Percentiles rank a stretch among this genome's conserved stretches.
phyloP scores from a whole-genome alignment of 1,140 invertebrate species.

The Sinonovacula constricta region DNA sequence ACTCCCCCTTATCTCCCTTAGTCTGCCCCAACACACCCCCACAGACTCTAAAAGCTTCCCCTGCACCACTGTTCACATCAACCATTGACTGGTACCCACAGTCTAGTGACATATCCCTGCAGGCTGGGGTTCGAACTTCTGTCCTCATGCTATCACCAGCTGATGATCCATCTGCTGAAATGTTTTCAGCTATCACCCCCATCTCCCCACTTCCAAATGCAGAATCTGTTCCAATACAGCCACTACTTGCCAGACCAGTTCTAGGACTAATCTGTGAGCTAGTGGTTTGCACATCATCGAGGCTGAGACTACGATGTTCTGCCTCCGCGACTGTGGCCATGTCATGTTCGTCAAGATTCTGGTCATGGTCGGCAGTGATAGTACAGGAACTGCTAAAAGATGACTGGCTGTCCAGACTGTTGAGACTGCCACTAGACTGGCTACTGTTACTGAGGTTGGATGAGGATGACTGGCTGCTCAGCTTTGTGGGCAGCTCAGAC shows the following conservation, averaged over 20 bases:
- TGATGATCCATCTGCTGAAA: background rate
- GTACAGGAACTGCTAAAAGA: constrained; percentile 73
- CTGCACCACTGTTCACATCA: constrained; percentile 2
- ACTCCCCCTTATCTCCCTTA: constrained; percentile 25
- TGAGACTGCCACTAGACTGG: constrained; percentile 73
- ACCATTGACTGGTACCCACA: constrained; percentile 29
- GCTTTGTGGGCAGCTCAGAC: constrained; percentile 48
- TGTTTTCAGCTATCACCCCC: background rate
- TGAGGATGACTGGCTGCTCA: constrained; percentile 52
- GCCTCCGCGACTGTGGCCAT: constrained; percentile 13
- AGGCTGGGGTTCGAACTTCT: constrained; percentile 8
- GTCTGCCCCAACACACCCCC: constrained; percentile 9
- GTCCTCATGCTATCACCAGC: background rate
- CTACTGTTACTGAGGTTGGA: constrained; percentile 69
- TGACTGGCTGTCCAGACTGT: constrained; percentile 72
- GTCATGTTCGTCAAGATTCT: constrained; percentile 35
- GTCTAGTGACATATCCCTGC: constrained; percentile 10
- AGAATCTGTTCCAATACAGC: background rate
- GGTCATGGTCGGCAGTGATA: constrained; percentile 66
- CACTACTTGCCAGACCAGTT: background rate
- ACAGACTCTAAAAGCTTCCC: background rate
- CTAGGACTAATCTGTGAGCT: background rate
- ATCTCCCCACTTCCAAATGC: constrained; percentile 18
- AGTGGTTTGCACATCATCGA: background rate
- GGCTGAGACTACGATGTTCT: constrained; percentile 18